These are phyloP conservation scores for Habroteleia sp. DNA, from an alignment of 2,888 invertebrate species.

Conservation along the genomic window DNA sequence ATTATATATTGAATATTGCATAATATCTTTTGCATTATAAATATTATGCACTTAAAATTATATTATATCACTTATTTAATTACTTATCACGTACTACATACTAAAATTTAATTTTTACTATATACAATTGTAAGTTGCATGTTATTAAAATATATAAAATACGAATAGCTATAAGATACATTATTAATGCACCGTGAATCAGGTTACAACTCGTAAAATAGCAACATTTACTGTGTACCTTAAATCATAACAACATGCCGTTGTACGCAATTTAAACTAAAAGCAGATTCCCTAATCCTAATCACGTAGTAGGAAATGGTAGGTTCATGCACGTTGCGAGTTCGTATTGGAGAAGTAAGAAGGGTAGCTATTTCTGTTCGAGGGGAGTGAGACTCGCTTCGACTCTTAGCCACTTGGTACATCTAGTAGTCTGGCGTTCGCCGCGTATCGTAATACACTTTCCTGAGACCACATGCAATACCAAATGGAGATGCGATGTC, in stretches of 20 bases:
- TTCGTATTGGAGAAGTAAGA: conserved; percentile 79
- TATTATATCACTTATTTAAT: too few species aligned
- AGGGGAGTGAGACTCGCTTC: conserved; percentile 77
- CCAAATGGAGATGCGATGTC: conserved; percentile 62
- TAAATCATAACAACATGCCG: conserved; percentile 32
- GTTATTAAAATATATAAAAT: too few species aligned
- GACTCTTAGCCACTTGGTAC: conserved; percentile 78
- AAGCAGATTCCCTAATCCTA: conserved; percentile 58
- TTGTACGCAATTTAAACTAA: conserved; percentile 49
- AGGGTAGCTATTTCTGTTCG: conserved; percentile 81
- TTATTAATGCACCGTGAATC: too few species aligned
- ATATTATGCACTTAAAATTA: too few species aligned
- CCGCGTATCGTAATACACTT: conserved; percentile 77
- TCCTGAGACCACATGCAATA: conserved; percentile 68
- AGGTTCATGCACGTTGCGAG: conserved; percentile 69
- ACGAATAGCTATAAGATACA: too few species aligned
- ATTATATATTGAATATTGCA: too few species aligned
- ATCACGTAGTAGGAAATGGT: conserved; percentile 60
- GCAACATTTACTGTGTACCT: conserved; percentile 24
- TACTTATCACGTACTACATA: too few species aligned
- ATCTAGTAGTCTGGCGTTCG: conserved; percentile 79
- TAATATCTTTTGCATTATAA: too few species aligned
- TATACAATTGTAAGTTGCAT: too few species aligned
- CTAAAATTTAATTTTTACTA: too few species aligned
- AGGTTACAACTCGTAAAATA: conserved; percentile 9